Base-by-base conservation (phyloP, 2,888 invertebrate species). In the Mayetiola destructor region DNA sequence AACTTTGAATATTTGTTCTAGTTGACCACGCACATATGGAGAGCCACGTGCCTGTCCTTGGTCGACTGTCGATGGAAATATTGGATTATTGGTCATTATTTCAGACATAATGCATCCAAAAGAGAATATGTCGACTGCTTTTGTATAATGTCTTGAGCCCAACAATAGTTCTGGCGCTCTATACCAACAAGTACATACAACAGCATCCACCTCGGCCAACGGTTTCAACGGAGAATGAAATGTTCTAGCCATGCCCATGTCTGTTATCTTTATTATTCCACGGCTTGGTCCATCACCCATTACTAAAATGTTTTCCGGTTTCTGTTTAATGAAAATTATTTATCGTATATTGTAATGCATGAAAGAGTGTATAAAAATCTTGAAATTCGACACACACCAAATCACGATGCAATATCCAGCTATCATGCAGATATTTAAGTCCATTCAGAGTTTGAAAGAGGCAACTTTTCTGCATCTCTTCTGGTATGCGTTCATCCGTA, bases 261-360 rank as follows among this genome's bases (percentile, higher is more conserved):
- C 52, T 16, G 52, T 16, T 23, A 52, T 52, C 10, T 52, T 52
- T 4, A 29, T 29, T 6, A 14, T n/a, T 16, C 52, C 52, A 16
- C 52, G 52, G 10, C 29, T 16, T 8, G 14, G 14, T 4, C 52
- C 52, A 14, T 29, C 52, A 16, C 52, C 52, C 52, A 52, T 52
- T 2, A 52, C 52, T 27, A 52, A n/a, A 16, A 52, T 52, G 16
- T 52, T 52, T 52, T 30, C 52, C 4, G 52, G 52, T 52, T 52
- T 52, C 52, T 52, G 30, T 5, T 8, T 12, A 32, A 9, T 32
- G 12, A 32, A 12, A 37, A 12, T 37, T 37, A n/a, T 37, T n/a
- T n/a, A n/a, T n/a, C n/a, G n/a, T n/a, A n/a, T n/a, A n/a, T n/a
- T n/a, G n/a, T n/a, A n/a, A n/a, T n/a, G n/a, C n/a, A n/a, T n/a